Base-by-base conservation (phyloP, 2,888 invertebrate genomes). In the Loripinus fragilis region DNA sequence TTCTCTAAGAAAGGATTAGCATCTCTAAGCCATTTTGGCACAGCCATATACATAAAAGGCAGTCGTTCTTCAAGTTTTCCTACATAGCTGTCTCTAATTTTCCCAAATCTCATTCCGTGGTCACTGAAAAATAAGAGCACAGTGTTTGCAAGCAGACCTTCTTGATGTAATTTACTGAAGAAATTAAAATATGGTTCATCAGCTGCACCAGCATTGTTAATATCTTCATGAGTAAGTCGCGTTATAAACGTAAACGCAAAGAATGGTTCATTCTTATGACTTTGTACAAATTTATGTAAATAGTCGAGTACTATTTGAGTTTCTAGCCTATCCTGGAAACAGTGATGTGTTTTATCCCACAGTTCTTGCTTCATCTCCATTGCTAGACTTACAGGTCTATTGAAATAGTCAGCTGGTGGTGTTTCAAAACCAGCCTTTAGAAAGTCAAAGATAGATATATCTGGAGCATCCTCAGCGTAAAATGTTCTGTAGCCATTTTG, bases 61-160 rank as follows among this genome's bases (percentile, higher is more conserved):
- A 98, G 94, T 55, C 97, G 95, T 92, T 97, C 98, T 93, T 98
- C 98, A 91, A 98, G 94, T 91, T 93, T 91, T 0, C 94, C 94
- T 67, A 97, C 97, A 92, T 96, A 97, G 0, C 97, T 97, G 86
- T 95, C 94, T 15, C 97, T 95, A 86, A 97, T 97, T 10, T 95
- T 95, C 1, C 98, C 98, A 96, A 97, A 98, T 80, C 98, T 94
- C 77, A 97, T 96, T 0, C 98, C 98, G 90, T 98, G 98, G 91
- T 98, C 98, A 92, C 98, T 97, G 94, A 97, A 91, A 72, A 90
- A 91, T 28, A 91, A 66, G 10, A 91, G 42, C 17, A 90, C 81
- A 7, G 90, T 88, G 69, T 91, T 89, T 10, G 86, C 78, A 2
- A 91, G 73, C 2, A 83, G 75, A 2, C 86, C 86, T 17, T 70